phyloP scores from a whole-genome alignment of 1,140 invertebrate genomes.

The Pseudomyrmex gracilis region DNA sequence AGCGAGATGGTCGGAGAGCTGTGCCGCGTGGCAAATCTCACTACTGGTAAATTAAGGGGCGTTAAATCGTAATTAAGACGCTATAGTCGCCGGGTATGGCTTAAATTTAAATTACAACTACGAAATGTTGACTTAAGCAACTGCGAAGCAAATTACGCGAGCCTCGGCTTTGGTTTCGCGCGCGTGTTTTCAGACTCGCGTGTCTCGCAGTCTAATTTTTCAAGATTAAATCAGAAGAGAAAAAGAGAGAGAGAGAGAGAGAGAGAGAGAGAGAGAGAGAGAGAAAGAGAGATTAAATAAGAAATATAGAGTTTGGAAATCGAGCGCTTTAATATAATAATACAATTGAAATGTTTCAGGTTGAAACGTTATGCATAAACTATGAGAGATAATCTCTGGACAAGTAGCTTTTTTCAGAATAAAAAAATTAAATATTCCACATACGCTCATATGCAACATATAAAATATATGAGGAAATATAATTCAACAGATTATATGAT shows the following conservation, averaged over 20 bases:
- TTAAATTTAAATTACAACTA: constrained; percentile 43
- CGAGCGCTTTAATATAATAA: neutral
- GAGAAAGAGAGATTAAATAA: too few relatives aligned
- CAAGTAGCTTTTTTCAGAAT: neutral
- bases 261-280: too few relatives aligned
- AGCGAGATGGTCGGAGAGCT: constrained; percentile 5
- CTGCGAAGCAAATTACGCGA: constrained; percentile 38
- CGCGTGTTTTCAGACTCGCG: constrained; percentile 1
- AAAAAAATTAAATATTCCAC: constrained; percentile 17
- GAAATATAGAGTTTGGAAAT: too few relatives aligned
- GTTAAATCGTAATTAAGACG: constrained; percentile 61
- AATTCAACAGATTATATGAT: neutral
- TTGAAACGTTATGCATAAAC: neutral
- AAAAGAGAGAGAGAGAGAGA: neutral
- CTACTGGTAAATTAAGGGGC: constrained; percentile 46
- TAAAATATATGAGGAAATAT: neutral
- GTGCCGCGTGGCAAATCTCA: constrained; percentile 14
- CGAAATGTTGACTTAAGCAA: constrained; percentile 53
- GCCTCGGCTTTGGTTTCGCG: constrained; percentile 16
- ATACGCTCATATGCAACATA: neutral
- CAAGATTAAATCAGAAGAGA: neutral
- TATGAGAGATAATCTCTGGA: constrained; percentile 1
- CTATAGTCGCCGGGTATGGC: constrained; percentile 39
- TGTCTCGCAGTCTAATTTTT: neutral
- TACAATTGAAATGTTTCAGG: neutral